Percentiles rank a stretch among this genome's conserved stretches.
These are phyloP conservation scores for Cheilosia impressa DNA, from an alignment of 2,888 invertebrate species.

Conservation along the genomic window DNA sequence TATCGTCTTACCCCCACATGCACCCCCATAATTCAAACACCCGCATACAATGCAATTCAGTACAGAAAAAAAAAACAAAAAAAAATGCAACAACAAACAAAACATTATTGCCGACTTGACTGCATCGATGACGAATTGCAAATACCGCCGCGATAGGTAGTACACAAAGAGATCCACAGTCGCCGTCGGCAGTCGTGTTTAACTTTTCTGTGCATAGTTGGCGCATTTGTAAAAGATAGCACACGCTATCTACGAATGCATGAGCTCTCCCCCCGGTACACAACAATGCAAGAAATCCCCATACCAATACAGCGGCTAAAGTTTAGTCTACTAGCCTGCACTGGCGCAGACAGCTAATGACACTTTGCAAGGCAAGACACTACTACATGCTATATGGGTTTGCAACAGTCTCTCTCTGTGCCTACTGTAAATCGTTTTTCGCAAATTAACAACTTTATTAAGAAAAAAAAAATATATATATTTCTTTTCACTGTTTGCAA, in stretches of 20 bases:
- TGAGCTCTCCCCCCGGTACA: neutral
- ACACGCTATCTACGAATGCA: conserved; percentile 48
- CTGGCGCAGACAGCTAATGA: conserved; percentile 57
- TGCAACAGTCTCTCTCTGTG: conserved; percentile 1
- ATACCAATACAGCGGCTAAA: neutral
- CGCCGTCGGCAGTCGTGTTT: conserved; percentile 15
- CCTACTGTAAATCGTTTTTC: conserved; percentile 66
- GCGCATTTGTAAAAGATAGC: conserved; percentile 66
- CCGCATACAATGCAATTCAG: conserved; percentile 26
- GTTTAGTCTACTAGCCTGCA: neutral
- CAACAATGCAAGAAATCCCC: conserved; percentile 20
- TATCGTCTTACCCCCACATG: conserved; percentile 19
- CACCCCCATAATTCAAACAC: conserved; percentile 66
- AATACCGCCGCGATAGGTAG: conserved; percentile 19
- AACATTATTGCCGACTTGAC: neutral
- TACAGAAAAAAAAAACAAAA: conserved; percentile 11
- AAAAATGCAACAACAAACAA: conserved; percentile 7
- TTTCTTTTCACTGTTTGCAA: conserved; percentile 16
- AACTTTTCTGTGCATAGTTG: conserved; percentile 69
- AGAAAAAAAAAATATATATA: conserved; percentile 6
- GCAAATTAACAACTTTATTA: conserved; percentile 74
- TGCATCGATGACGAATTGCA: conserved; percentile 66
- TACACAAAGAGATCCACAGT: conserved; percentile 18
- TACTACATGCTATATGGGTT: conserved; percentile 14
- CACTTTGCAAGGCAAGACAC: conserved; percentile 51